Evolutionary conservation across 2,113 vertebrate species (phyloP), one percentile per base, ranked within the genome.

Genomic region (Telmatochromis sp.): DNA sequence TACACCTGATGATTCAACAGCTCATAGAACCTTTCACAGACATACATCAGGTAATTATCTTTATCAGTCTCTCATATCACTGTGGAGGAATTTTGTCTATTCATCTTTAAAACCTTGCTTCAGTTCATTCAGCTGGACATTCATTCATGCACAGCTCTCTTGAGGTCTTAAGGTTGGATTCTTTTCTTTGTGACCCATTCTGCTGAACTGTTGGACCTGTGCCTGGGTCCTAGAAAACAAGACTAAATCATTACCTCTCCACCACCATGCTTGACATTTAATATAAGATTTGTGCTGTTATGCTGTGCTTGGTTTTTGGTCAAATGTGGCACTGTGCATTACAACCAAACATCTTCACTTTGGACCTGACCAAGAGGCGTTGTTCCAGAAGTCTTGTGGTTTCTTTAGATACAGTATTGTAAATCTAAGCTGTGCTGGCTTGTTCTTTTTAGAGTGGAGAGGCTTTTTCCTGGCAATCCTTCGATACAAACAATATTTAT

Each of bases 181-280:
- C 3, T 65, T 65, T 35, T 65, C 17, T 65, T 37, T 65, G 17
- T 65, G 31, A 14, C 19, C 63, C 33, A 5, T 40, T 23, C 35
- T 68, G 35, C 0, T 14, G 60, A 65, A 65, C 7, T 21, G 7
- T 21, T 14, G 19, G 35, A 0, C 63, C 35, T 37, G n/a, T 14
- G 35, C 11, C 35, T 5, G n/a, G 7, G 19, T 71, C 35, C 63
- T 71, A 40, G n/a, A 71, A 71, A 71, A 42, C 63, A 6, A 40
- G 63, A 21, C 19, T n/a, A n/a, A n/a, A n/a, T n/a, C n/a, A n/a
- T n/a, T n/a, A n/a, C n/a, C n/a, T 19, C n/a, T 68, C 63, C 19
- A 68, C 35, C 63, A 68, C 35, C 35, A 2, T 23, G 35, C 11
- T 68, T 68, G 35, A 35, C 31, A 63, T 35, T 2, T 63, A 35